These are phyloP conservation scores for Apantesis nais DNA, from an alignment of 2,888 invertebrate genomes.

Conservation along the genomic window DNA sequence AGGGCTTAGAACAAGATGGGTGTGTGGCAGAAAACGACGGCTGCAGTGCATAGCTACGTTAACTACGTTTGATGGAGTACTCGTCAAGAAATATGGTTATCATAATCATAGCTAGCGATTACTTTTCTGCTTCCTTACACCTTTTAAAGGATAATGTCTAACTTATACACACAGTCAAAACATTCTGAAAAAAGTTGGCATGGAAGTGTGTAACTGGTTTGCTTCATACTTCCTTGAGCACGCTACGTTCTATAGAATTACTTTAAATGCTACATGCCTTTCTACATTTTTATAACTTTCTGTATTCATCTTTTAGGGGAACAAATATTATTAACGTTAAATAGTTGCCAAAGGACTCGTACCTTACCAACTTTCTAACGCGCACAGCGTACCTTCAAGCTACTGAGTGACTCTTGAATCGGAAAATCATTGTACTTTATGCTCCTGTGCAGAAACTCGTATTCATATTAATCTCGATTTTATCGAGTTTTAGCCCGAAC, in stretches of 20 bases:
- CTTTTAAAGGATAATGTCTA: neutral
- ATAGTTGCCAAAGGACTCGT: neutral
- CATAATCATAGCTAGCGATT: conserved; percentile 68
- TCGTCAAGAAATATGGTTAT: conserved; percentile 63
- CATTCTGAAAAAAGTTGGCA: neutral
- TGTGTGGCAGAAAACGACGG: conserved; percentile 69
- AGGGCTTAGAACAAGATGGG: conserved; percentile 66
- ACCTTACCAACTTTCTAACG: neutral
- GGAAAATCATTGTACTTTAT: neutral
- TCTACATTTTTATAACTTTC: neutral
- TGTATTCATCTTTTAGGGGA: neutral
- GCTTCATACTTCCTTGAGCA: neutral
- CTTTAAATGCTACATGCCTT: neutral
- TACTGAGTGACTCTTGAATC: neutral
- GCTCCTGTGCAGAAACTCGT: neutral
- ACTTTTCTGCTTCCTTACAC: neutral
- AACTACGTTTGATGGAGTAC: conserved; percentile 60
- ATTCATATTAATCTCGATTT: neutral
- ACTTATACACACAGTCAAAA: neutral
- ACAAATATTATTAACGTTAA: neutral
- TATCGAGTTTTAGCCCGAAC: neutral
- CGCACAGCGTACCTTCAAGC: neutral
- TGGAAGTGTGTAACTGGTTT: neutral
- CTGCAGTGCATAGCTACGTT: conserved; percentile 66
- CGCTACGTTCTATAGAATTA: neutral